Conservation (phyloP, 2,113 vertebrate species). For the Gadus chalcogrammus region DNA sequence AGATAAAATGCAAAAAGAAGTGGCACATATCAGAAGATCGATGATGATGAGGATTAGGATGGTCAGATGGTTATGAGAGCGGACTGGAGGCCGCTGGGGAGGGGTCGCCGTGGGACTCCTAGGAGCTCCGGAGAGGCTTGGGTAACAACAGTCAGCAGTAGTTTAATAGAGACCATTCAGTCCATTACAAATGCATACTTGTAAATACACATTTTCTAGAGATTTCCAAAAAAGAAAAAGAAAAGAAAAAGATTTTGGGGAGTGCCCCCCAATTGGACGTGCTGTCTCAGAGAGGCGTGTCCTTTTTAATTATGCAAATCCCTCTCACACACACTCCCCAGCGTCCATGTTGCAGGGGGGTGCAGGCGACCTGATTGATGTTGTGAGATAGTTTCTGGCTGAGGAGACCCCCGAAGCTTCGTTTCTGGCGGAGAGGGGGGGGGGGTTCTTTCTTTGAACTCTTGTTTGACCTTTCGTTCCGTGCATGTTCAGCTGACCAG, state of each 20-base stretch:
- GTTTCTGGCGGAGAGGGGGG: neutral
- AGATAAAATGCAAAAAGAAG: no score
- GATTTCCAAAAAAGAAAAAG: slow-evolving; percentile 65
- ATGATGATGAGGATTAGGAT: no score
- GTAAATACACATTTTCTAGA: slow-evolving; percentile 77
- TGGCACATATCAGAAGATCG: no score
- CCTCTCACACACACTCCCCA: slow-evolving; percentile 21
- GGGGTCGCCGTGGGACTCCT: no score
- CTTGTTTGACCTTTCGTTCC: slow-evolving; percentile 72
- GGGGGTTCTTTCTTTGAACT: neutral
- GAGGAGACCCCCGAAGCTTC: slow-evolving; percentile 11
- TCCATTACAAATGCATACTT: slow-evolving; percentile 54
- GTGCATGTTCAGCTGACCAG: slow-evolving; percentile 90
- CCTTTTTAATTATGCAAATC: slow-evolving; percentile 76
- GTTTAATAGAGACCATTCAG: slow-evolving; percentile 18
- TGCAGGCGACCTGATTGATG: slow-evolving; percentile 34
- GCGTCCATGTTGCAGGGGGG: slow-evolving; percentile 46
- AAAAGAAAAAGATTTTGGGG: slow-evolving; percentile 38
- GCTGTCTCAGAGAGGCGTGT: slow-evolving; percentile 63
- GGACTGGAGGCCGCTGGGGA: no score
- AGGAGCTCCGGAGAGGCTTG: no score
- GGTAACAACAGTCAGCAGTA: slow-evolving; percentile 25
- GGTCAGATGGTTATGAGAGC: no score
- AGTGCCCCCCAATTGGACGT: slow-evolving; percentile 70
- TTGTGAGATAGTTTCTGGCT: slow-evolving; percentile 40